Base-by-base conservation (phyloP, 2,797 vertebrate genomes). In the Picus viridis region DNA sequence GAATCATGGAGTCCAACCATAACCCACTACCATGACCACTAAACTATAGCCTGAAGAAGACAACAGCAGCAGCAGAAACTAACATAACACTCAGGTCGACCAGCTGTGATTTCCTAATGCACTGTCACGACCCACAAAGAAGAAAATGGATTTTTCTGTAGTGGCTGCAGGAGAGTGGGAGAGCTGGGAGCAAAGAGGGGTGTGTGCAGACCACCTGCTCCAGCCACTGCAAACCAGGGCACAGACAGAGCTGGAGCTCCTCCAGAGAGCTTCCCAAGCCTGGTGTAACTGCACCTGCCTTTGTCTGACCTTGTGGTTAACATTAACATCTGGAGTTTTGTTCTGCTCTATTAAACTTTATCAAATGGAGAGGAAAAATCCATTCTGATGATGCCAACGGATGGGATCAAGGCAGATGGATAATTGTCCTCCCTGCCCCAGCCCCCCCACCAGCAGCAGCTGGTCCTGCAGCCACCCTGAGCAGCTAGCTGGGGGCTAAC, bases 251-350 rank as follows among this genome's bases (percentile, higher is more conserved):
- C 62, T 16, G 0, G 6, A 36, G 63, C 16, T 36, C 10, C 51
- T 23, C 14, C 0, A 0, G 13, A 0, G 11, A 12, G 39, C 30
- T 22, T 3, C 43, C 54, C 2, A 0, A 0, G 10, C 19, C 45
- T 0, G 13, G 6, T 6, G 9, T 1, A 19, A 15, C 34, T 3
- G 13, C n/a, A 2, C 4, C 47, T 82, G 61, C 61, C 76, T 7
- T 26, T 3, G 1, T 3, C 24, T 27, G 47, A 43, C 80, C 71
- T 39, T 10, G 3, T 0, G n/a, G 47, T 7, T 61, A 27, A 22
- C 0, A 26, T 7, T 15, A 54, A n/a, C 56, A 22, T 27, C 24
- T 22, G 12, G 36, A 11, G 23, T 3, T 78, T 56, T 39, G 27
- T 77, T 90, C 84, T 87, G 84, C 92, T 87, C 76, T 36, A 9